Conservation (phyloP, 2,113 vertebrate genomes). For the Lycaon pictus region DNA sequence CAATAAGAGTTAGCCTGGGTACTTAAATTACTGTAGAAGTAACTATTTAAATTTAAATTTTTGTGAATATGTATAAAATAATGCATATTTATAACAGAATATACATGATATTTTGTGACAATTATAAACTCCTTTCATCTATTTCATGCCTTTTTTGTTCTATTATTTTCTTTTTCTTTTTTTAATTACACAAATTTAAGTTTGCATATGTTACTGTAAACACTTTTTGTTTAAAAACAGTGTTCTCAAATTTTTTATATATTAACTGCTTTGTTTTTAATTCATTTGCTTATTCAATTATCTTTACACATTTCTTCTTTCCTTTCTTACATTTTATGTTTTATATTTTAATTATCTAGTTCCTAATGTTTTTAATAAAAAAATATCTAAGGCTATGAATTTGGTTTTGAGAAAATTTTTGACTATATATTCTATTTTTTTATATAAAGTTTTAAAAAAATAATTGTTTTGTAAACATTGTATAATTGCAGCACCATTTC, state of each 20-base stretch:
- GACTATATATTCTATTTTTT: background rate
- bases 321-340: background rate
- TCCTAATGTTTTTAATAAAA: background rate
- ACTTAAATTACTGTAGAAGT: background rate
- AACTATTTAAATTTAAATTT: background rate
- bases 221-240: background rate
- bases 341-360: background rate
- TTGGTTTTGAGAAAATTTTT: conserved; percentile 19
- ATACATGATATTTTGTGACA: background rate
- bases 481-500: background rate
- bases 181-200: background rate
- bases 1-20: background rate
- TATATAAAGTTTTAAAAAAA: background rate
- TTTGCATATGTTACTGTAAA: background rate
- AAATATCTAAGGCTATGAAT: conserved; percentile 13
- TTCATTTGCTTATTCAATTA: background rate
- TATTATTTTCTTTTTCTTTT: background rate
- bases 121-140: background rate
- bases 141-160: background rate
- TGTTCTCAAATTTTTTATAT: background rate
- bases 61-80: background rate
- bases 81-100: background rate
- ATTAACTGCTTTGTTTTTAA: background rate
- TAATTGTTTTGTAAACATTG: background rate
- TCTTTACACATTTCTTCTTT: background rate